These are phyloP conservation scores for Rhorus exstirpatorius DNA, from an alignment of 2,888 invertebrate species.

Conservation along the genomic window DNA sequence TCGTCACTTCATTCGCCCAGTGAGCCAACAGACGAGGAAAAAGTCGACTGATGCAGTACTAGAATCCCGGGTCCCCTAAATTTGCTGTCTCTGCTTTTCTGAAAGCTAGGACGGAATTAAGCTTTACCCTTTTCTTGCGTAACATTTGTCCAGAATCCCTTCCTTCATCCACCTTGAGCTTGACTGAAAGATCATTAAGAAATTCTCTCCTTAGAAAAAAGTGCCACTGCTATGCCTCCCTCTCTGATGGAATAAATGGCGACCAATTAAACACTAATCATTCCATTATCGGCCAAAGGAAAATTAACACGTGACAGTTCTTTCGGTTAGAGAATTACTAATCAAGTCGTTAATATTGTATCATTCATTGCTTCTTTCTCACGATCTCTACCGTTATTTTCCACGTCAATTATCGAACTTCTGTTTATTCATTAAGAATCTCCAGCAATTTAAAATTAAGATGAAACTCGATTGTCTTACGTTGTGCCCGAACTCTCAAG, in stretches of 20 bases:
- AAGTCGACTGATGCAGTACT: slow-evolving; percentile 54
- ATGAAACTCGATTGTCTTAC: slow-evolving; percentile 2
- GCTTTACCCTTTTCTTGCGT: slow-evolving; percentile 11
- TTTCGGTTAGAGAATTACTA: neutral
- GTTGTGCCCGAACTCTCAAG: neutral
- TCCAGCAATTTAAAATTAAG: neutral
- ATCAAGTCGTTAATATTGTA: neutral
- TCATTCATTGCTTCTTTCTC: neutral
- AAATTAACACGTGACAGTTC: neutral
- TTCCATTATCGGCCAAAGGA: neutral
- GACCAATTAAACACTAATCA: neutral
- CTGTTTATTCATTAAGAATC: neutral
- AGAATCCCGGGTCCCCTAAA: slow-evolving; percentile 17
- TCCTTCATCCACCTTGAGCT: neutral
- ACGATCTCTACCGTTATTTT: neutral
- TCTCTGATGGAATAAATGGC: neutral
- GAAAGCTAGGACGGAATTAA: slow-evolving; percentile 16
- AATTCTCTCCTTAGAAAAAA: neutral
- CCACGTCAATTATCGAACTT: neutral
- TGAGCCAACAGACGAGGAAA: slow-evolving; percentile 69
- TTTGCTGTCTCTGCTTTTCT: slow-evolving; percentile 30
- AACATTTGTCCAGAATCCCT: neutral
- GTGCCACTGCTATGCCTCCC: neutral
- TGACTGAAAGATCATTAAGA: neutral
- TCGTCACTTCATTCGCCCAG: slow-evolving; percentile 57